phyloP scores from a whole-genome alignment of 2,113 vertebrate genomes.

The Hemichromis elongatus region DNA sequence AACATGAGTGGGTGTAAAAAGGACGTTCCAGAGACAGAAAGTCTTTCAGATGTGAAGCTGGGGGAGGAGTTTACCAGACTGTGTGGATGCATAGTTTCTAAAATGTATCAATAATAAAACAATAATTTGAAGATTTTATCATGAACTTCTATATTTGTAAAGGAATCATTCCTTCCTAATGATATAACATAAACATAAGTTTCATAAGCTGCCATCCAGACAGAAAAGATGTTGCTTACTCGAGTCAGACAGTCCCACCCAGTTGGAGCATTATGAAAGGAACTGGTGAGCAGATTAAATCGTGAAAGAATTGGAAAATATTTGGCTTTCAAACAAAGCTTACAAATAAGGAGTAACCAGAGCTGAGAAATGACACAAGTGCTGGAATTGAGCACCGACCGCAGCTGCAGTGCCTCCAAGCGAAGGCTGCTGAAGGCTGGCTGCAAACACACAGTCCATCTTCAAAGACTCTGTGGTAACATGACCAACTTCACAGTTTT shows the following conservation, averaged over 20 bases:
- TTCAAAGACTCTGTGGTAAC: neutral
- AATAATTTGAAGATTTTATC: neutral
- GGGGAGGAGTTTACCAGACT: neutral
- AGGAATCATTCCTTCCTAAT: neutral
- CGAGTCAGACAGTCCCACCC: neutral
- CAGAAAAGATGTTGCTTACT: neutral
- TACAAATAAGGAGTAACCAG: neutral
- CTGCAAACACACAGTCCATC: neutral
- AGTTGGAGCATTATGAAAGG: neutral
- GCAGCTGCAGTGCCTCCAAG: neutral
- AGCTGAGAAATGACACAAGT: neutral
- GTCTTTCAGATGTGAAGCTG: neutral
- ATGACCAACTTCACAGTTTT: neutral
- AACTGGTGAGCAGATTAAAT: neutral
- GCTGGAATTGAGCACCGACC: neutral
- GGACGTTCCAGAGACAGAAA: neutral
- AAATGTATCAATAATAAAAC: neutral
- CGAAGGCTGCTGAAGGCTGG: neutral
- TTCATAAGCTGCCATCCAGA: neutral
- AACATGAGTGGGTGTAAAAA: neutral
- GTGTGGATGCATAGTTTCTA: neutral
- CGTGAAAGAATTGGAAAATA: neutral
- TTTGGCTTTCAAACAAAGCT: neutral
- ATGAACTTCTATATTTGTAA: neutral
- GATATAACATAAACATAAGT: neutral